Evolutionary conservation across 2,888 invertebrate species (phyloP), one percentile per base, ranked within the genome.

Genomic region (Cephalotes varians): DNA sequence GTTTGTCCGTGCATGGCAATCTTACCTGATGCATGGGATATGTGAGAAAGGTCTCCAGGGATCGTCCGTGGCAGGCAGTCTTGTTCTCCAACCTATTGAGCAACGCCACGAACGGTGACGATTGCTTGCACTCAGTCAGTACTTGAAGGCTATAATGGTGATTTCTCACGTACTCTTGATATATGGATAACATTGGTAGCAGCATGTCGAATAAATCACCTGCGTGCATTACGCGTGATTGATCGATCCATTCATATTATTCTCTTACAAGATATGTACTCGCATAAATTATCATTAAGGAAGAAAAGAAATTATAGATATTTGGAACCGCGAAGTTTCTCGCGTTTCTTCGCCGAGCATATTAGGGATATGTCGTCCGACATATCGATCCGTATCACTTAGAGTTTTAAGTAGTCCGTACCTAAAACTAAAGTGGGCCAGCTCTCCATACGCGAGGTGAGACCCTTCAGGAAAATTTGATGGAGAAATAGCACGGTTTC

Each of bases 161-260:
- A 95, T 98, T 98, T 83, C 98, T 95, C 72, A 98, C 98, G 94
- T 98, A 98, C 95, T 98, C 98, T 95, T 98, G 98, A 95, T 98
- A 98, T 93, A 98, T 98, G 91, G 97, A 98, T 95, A 98, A 95
- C 98, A 98, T 98, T 73, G 98, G 98, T 87, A 98, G 96, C 91
- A 98, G 95, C 98, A 98, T 98, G 95, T 98, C 98, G 95, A 98
- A 98, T 93, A 98, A 96, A 95, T 98, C 98, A 93, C 98, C 98
- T 98, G 95, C 15, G 31, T 58, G 28, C 15, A n/a, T 37, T 12
- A 12, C 1, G 21, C 3, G 18, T 21, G 64, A 80, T 21, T 25
- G 18, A 12, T 58, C n/a, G 18, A 5, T 40, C 15, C 3, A 40
- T 40, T 6, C 12, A 58, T 7, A 34, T 56, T 37, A 25, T 40